Percentiles rank a stretch among this genome's conserved stretches.
phyloP scores from a whole-genome alignment of 2,113 vertebrate species.

The Coptodon rendalli region DNA sequence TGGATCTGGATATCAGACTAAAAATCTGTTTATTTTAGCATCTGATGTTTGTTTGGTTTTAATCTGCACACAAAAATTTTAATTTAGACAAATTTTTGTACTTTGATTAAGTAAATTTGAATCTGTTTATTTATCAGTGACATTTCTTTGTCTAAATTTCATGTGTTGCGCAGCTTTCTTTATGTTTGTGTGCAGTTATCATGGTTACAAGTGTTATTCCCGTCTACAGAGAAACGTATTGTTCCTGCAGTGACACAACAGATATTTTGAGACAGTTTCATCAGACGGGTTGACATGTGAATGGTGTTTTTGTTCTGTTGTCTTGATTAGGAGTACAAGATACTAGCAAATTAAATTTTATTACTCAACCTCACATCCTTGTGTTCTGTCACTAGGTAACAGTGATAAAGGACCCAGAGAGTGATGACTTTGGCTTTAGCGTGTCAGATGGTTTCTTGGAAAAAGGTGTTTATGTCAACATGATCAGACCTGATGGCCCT shows the following conservation, averaged over 20 bases:
- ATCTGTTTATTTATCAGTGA: neutral
- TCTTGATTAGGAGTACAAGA: neutral
- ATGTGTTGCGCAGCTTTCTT: neutral
- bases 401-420: slow-evolving; percentile 83
- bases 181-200: neutral
- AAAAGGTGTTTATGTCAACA: slow-evolving; percentile 95
- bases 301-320: neutral
- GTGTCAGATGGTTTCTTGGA: slow-evolving; percentile 92
- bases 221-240: neutral
- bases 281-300: neutral
- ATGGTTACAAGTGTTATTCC: neutral
- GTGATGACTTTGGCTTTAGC: slow-evolving; percentile 94
- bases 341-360: neutral
- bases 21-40: neutral
- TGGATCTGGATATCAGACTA: neutral
- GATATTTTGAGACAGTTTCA: neutral
- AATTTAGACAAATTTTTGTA: neutral
- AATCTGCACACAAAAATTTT: neutral
- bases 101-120: neutral
- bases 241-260: neutral
- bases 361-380: neutral
- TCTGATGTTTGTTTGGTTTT: neutral
- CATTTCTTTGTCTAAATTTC: neutral
- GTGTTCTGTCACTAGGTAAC: slow-evolving; percentile 76
- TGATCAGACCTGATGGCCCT: slow-evolving; percentile 88